Base-by-base conservation (phyloP, 1,140 invertebrate species). In the Varroa destructor region DNA sequence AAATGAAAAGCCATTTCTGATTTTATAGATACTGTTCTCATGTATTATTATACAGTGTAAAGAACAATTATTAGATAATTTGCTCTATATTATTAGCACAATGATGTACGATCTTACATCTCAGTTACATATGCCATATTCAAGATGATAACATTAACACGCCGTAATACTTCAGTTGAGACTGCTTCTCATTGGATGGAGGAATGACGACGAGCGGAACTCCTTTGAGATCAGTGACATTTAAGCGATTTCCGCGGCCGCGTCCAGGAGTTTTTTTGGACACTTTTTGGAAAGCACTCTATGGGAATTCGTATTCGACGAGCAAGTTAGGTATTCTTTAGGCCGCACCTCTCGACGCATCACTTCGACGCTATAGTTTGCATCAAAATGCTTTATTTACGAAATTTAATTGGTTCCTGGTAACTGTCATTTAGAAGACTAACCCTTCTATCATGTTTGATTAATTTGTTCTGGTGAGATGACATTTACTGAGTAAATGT, bases 161-260 rank as follows among this genome's bases (percentile, higher is more conserved):
- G 1, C 61, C 40, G 37, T 67, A 67, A 46, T 67, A 67, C 46
- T 67, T 67, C 37, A 67, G 40, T 37, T 67, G 61, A 40, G 10
- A 37, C 12, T 67, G 40, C 14, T 12, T n/a, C 46, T 67, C 61
- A 8, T 46, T 67, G 10, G 61, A 37, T 25, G 12, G 40, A 2
- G 61, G 40, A 46, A 67, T 67, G 14, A 67, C 40, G 8, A 40
- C 46, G 12, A 67, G 36, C 40, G 1, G 2, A 37, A 40, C 12
- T 36, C 61, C 61, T 3, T 40, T 37, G 37, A 67, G 61, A 67
- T 67, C 61, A 1, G 61, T 67, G 1, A 67, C 40, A 8, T 67
- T 67, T 12, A 67, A 40, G 8, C 61, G 61, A 67, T 67, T 40
- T 46, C 40, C 61, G 2, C 61, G 61, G 61, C 61, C 10, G 61